Base-by-base conservation (phyloP, 1,140 invertebrate species). In the Conus betulinus region DNA sequence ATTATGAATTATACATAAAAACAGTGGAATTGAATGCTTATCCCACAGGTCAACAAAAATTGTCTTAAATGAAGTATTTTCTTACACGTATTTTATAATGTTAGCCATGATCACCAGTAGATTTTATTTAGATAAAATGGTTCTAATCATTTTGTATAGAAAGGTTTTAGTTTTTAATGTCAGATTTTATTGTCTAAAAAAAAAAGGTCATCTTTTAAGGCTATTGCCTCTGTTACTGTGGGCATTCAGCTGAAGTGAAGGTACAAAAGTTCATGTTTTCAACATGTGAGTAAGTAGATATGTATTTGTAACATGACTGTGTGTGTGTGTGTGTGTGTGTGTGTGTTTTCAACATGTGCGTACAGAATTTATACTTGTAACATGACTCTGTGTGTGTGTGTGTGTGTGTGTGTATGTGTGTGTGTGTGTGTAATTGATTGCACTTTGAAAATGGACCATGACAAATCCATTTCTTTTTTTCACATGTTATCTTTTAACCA, bases 361-460 rank as follows among this genome's bases (percentile, higher is more conserved):
- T 63, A n/a, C 3, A 74, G 13, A n/a, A 39, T 39, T 39, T 39
- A 39, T 39, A 39, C 39, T 39, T 39, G 39, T 39, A 39, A 39
- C 39, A 39, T 39, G 39, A 39, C 20, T 74, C 3, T 74, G 67
- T 74, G 67, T 78, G 76, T 78, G 76, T 78, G 76, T 78, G 76
- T 78, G 76, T 78, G 25, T 39, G 7, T 78, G 76, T 78, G 76
- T 78, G 76, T 78, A 25, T 78, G 76, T 39, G 76, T 78, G 76
- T 78, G 25, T 78, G 76, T 78, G 76, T 78, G 25, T 51, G 76
- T 23, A n/a, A 23, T 71, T 71, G 67, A 71, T 23, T n/a, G 67
- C 11, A 20, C 20, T 71, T 71, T 60, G 57, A 71, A 23, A 71
- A 71, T n/a, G 23, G 20, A 23, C 67, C 67, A 71, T 71, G 67